Percentiles rank a stretch among this genome's conserved stretches.
phyloP scores from a whole-genome alignment of 2,113 vertebrate species.

The Alaudala cheleensis region DNA sequence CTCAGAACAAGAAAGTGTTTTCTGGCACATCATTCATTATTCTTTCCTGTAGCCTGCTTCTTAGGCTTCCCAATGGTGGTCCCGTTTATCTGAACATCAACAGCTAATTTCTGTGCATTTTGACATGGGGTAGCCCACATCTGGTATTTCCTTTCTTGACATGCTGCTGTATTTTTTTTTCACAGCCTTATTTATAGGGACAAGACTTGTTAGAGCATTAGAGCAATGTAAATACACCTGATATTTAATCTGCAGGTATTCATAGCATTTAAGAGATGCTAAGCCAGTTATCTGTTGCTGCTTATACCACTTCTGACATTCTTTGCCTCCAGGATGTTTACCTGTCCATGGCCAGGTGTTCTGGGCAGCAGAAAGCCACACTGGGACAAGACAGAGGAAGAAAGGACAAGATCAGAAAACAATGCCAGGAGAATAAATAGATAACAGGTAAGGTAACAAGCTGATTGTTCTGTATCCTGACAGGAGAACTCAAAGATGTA shows the following conservation, averaged over 20 bases:
- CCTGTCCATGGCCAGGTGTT: constrained; percentile 49
- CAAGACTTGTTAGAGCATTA: background rate
- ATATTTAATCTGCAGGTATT: background rate
- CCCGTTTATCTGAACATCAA: background rate
- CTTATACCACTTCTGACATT: background rate
- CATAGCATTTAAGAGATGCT: background rate
- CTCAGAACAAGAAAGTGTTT: background rate
- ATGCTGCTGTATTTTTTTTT: background rate
- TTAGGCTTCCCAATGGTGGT: background rate
- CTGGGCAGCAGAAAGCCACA: constrained; percentile 57
- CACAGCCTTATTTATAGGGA: background rate
- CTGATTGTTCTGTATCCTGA: background rate
- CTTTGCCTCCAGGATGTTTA: constrained; percentile 22
- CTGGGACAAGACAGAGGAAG: constrained; percentile 35
- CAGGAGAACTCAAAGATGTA: background rate
- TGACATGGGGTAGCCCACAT: background rate
- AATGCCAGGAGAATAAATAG: background rate
- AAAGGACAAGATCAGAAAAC: constrained; percentile 41
- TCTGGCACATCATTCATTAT: background rate
- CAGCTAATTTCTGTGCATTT: background rate
- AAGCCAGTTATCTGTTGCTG: background rate
- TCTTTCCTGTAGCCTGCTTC: background rate
- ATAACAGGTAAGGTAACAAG: background rate
- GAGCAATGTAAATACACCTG: background rate
- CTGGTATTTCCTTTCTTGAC: background rate